Conservation (phyloP, 2,888 invertebrate genomes). For the Epinotia demarniana region DNA sequence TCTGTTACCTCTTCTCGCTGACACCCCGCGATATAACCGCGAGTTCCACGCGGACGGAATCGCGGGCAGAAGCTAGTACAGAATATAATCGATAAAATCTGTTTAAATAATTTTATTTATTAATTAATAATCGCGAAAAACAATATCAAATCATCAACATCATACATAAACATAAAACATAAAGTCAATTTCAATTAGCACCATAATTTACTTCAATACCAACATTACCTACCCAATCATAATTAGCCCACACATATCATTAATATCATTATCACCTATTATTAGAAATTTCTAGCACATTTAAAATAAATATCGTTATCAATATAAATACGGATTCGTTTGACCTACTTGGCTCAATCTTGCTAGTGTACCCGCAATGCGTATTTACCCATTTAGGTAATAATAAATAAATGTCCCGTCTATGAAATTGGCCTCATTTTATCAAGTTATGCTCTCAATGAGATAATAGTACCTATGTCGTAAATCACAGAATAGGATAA, state of each 20-base stretch:
- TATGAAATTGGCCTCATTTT: conserved; percentile 2
- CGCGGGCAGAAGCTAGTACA: no score
- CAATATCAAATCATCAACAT: no score
- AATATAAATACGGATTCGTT: conserved; percentile 4
- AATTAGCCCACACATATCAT: conserved; percentile 9
- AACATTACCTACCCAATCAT: not conserved
- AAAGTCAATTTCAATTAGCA: not conserved
- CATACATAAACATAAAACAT: no score
- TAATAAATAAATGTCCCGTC: not conserved
- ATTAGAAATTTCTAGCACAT: conserved; percentile 1
- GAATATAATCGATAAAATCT: no score
- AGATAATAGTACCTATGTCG: not conserved
- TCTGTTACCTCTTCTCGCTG: no score
- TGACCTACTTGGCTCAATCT: conserved; percentile 19
- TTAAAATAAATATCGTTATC: conserved; percentile 22
- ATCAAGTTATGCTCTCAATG: not conserved
- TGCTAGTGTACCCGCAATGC: conserved; percentile 10
- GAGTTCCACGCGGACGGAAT: no score
- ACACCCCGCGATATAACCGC: no score
- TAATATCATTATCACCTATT: conserved; percentile 20
- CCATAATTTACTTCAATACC: not conserved
- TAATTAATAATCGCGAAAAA: no score
- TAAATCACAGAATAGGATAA: not conserved
- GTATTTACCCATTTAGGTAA: not conserved
- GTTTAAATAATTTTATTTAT: no score